These are phyloP conservation scores for Pholis gunnellus DNA, from an alignment of 2,113 vertebrate genomes.

Conservation along the genomic window DNA sequence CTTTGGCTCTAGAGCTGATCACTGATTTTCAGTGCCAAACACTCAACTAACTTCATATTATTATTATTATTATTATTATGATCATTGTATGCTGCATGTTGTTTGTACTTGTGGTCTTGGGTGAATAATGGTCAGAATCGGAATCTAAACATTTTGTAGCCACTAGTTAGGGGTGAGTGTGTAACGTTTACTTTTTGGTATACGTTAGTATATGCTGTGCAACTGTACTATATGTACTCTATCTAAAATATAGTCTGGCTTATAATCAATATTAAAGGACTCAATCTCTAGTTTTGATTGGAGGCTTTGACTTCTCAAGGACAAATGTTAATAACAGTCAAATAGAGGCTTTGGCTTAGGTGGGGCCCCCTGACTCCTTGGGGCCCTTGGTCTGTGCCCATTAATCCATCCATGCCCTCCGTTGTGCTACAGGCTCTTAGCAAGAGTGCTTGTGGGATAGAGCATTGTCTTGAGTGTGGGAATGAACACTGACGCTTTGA, in stretches of 20 bases:
- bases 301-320: not conserved
- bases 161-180: not conserved
- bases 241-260: not conserved
- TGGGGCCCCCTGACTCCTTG: not conserved
- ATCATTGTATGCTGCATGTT: not conserved
- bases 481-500: not conserved
- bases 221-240: not conserved
- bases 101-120: not conserved
- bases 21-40: not conserved
- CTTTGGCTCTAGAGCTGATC: not conserved
- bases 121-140: not conserved
- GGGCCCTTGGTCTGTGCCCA: conserved; percentile 14
- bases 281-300: not conserved
- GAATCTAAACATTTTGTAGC: not conserved
- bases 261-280: not conserved
- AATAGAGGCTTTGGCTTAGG: not conserved
- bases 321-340: conserved; percentile 28
- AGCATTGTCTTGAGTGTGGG: not conserved
- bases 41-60: not conserved
- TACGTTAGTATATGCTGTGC: not conserved
- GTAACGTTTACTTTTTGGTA: not conserved
- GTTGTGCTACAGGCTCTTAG: conserved; percentile 17
- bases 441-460: not conserved
- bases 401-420: conserved; percentile 30
- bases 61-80: not conserved